Evolutionary conservation across 1,140 invertebrate genomes (phyloP).

Genomic region (Chrysomallon squamiferum): DNA sequence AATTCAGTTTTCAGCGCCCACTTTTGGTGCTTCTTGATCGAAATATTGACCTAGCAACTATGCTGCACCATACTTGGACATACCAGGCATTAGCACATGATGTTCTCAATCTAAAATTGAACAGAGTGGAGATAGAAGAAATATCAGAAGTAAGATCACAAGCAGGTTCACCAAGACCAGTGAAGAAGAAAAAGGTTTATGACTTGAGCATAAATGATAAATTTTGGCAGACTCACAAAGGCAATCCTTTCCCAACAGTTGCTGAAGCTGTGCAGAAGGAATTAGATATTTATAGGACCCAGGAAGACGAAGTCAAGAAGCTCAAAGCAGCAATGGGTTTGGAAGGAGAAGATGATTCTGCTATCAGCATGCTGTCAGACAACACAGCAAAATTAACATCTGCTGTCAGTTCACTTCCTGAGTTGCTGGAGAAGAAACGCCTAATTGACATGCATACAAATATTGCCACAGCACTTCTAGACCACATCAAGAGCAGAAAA

Average conservation of each 20-base stretch:
- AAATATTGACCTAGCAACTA: constrained; percentile 96
- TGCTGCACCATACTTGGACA: constrained; percentile 99
- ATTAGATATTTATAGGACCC: constrained; percentile 90
- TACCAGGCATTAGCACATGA: constrained; percentile 94
- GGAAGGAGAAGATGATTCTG: constrained; percentile 67
- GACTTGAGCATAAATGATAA: constrained; percentile 88
- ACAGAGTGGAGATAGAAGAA: constrained; percentile 84
- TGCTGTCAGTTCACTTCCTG: constrained; percentile 92
- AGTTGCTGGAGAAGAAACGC: constrained; percentile 95
- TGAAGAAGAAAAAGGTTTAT: constrained; percentile 80
- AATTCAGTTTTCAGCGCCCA: constrained; percentile 90
- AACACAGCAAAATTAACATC: constrained; percentile 93
- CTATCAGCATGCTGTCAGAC: constrained; percentile 81
- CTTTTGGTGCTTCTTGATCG: constrained; percentile 92
- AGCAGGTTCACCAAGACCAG: constrained; percentile 41
- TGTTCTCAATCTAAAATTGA: constrained; percentile 89
- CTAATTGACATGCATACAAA: constrained; percentile 99
- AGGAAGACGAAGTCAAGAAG: constrained; percentile 96
- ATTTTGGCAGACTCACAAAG: constrained; percentile 93
- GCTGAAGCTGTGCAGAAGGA: constrained; percentile 99
- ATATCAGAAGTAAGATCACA: constrained; percentile 60
- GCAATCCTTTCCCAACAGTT: constrained; percentile 94
- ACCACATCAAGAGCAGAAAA: constrained; percentile 85
- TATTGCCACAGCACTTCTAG: constrained; percentile 91
- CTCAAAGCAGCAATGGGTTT: constrained; percentile 88